Percentiles rank a stretch among this genome's conserved stretches.
These are phyloP conservation scores for Drosophila recens DNA, from an alignment of 2,888 invertebrate genomes.

Conservation along the genomic window DNA sequence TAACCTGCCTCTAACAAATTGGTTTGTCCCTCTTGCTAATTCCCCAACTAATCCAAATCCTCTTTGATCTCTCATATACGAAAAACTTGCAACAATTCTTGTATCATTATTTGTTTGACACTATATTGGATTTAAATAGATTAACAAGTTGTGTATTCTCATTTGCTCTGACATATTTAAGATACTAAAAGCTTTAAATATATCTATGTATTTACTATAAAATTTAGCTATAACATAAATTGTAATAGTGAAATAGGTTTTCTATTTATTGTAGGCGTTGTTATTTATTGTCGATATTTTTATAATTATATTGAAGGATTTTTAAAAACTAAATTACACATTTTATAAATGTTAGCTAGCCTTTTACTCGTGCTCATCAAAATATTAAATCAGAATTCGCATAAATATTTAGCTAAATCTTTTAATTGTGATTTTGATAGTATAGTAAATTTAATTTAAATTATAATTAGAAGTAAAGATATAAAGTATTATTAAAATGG, in stretches of 20 bases:
- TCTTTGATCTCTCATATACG: neutral
- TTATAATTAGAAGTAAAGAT: neutral
- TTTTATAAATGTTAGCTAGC: too few relatives aligned
- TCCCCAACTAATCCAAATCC: slow-evolving; percentile 45
- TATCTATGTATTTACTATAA: neutral
- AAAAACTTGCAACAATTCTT: slow-evolving; percentile 11
- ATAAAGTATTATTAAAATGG: neutral
- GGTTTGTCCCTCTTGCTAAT: slow-evolving; percentile 36
- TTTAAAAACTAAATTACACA: neutral
- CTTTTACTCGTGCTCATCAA: too few relatives aligned
- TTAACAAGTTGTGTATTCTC: neutral
- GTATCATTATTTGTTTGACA: slow-evolving; percentile 2
- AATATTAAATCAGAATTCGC: neutral
- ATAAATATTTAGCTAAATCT: neutral
- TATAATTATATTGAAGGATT: neutral
- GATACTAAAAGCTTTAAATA: neutral
- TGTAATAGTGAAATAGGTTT: neutral
- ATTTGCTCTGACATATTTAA: neutral
- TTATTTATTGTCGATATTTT: neutral
- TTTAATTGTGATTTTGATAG: neutral
- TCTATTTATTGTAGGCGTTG: neutral
- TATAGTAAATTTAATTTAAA: neutral
- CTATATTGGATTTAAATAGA: slow-evolving; percentile 17
- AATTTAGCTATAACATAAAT: neutral
- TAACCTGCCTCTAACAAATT: slow-evolving; percentile 43